These are phyloP conservation scores for Heteromurus nitidus DNA, from an alignment of 2,888 invertebrate genomes.

Conservation along the genomic window DNA sequence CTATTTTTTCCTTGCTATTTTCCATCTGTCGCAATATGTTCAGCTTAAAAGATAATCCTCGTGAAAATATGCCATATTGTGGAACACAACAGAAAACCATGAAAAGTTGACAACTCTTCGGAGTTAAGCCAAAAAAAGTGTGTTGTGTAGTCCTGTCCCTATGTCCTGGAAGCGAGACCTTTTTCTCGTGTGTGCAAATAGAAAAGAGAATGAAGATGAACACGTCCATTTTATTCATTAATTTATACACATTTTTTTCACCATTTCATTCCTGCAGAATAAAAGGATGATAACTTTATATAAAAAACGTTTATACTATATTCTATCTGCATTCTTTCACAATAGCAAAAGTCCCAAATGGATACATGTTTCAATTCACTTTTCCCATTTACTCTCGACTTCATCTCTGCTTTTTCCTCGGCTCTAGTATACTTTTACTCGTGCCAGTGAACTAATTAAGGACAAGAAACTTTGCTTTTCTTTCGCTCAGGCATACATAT, in stretches of 20 bases:
- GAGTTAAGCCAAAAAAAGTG: no score
- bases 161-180: no score
- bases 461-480: background rate
- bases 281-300: background rate
- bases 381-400: background rate
- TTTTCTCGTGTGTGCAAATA: no score
- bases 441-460: conserved; percentile 15
- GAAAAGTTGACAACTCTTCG: no score
- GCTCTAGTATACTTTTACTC: no score
- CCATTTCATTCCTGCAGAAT: background rate
- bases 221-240: conserved; percentile 31
- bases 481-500: conserved; percentile 1
- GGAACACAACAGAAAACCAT: no score
- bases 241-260: background rate
- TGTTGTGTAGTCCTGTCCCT: no score
- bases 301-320: background rate
- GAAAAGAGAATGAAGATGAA: conserved; percentile 26
- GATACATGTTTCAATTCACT: background rate
- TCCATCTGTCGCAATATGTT: no score
- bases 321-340: background rate
- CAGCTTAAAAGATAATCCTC: no score
- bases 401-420: background rate
- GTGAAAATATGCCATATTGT: no score
- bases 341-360: no score
- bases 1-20: no score